A percentile compares a stretch with the other conserved stretches of the same genome.
Evolutionary conservation across 2,888 invertebrate genomes (phyloP).

Genomic region (Coelinius sp.): DNA sequence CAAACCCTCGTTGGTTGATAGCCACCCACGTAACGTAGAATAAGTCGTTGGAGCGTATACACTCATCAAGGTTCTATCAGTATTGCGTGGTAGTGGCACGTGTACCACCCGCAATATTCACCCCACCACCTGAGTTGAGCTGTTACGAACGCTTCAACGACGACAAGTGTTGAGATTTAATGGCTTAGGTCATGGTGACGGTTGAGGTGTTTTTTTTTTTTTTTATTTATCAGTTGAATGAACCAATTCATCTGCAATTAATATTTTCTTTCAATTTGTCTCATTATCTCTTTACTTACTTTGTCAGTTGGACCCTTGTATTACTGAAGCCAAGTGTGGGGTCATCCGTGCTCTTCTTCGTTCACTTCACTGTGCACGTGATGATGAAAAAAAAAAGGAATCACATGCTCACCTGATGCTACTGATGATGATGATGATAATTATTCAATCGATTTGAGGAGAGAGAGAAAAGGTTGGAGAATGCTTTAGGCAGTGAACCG

Average conservation of each 20-base stretch:
- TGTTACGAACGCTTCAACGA: slow-evolving; percentile 19
- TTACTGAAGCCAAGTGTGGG: slow-evolving; percentile 1
- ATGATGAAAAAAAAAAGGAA: background rate
- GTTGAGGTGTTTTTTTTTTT: slow-evolving; percentile 11
- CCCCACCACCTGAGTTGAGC: background rate
- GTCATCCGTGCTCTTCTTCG: slow-evolving; percentile 20
- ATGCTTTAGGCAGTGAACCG: slow-evolving; percentile 3
- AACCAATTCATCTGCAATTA: slow-evolving; percentile 9
- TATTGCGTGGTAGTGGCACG: slow-evolving; percentile 5
- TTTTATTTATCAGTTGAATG: slow-evolving; percentile 11
- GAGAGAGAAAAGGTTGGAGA: background rate
- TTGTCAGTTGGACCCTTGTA: slow-evolving; percentile 11
- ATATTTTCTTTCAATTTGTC: background rate
- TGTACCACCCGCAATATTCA: slow-evolving; percentile 17
- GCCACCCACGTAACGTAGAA: slow-evolving; percentile 16
- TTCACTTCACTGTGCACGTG: slow-evolving; percentile 1
- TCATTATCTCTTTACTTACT: background rate
- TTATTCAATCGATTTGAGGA: slow-evolving; percentile 36
- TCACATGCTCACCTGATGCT: background rate
- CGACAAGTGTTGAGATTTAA: slow-evolving; percentile 38
- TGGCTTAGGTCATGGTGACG: slow-evolving; percentile 48
- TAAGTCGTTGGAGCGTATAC: background rate
- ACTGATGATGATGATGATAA: slow-evolving; percentile 33
- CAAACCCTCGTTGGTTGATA: background rate
- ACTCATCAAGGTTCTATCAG: background rate